phyloP scores from a whole-genome alignment of 2,888 invertebrate species.

The Tetragonula carbonaria region DNA sequence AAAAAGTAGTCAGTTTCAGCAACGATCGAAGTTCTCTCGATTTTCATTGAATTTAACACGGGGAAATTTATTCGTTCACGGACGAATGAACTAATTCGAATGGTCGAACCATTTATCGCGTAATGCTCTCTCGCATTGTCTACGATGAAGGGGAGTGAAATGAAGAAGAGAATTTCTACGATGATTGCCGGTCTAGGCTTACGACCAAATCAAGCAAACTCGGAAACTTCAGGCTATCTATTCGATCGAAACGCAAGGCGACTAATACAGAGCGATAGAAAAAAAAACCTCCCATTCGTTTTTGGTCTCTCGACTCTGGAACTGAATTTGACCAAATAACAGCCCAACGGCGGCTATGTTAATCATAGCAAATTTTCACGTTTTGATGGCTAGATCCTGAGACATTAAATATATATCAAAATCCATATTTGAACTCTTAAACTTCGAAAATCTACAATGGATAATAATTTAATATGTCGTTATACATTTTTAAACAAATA shows the following conservation, averaged over 20 bases:
- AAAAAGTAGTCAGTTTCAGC: not conserved
- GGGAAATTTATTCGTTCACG: not conserved
- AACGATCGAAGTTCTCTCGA: not conserved
- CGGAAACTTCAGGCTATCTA: constrained; percentile 1
- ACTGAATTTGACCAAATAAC: no score
- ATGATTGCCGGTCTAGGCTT: not conserved
- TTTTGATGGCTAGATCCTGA: no score
- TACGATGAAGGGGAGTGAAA: not conserved
- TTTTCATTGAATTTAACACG: not conserved
- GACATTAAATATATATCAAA: no score
- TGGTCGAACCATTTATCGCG: not conserved
- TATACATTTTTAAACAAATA: no score
- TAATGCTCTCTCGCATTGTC: not conserved
- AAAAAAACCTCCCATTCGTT: no score
- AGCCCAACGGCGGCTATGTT: no score
- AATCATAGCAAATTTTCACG: no score
- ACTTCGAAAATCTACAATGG: no score
- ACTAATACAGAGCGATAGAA: not conserved
- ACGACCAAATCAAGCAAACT: constrained; percentile 12
- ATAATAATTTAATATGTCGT: no score
- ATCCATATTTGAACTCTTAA: no score
- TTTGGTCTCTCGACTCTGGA: no score
- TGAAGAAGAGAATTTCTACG: not conserved
- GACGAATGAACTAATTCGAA: constrained; percentile 3
- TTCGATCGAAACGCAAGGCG: constrained; percentile 5